Percentiles rank a stretch among this genome's conserved stretches.
Conservation (phyloP, 2,888 invertebrate genomes). For the Polietes domitor region DNA sequence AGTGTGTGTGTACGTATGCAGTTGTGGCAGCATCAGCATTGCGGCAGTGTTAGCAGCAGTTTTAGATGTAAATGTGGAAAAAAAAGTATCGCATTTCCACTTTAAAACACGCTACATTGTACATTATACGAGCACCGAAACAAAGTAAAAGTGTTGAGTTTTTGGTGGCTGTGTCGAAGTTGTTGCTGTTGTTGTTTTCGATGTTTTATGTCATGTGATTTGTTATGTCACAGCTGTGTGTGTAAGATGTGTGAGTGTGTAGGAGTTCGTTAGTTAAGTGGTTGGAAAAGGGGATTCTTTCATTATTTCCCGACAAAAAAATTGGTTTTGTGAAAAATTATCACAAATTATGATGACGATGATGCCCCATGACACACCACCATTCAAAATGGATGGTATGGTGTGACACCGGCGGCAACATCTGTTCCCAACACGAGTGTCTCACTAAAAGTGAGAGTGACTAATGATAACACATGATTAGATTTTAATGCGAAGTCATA, state of each 20-base stretch:
- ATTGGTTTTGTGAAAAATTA: slow-evolving; percentile 18
- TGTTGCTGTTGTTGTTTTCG: background rate
- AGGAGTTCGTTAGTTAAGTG: slow-evolving; percentile 17
- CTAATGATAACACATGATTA: slow-evolving; percentile 38
- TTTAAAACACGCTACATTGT: no score
- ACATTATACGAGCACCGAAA: no score
- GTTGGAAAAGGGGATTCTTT: background rate
- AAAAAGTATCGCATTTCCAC: slow-evolving; percentile 37
- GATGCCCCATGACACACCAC: no score
- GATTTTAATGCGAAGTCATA: slow-evolving; percentile 40
- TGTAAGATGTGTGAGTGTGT: background rate
- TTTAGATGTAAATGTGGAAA: background rate
- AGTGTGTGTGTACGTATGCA: background rate
- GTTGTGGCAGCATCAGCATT: background rate
- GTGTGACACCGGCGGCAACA: background rate
- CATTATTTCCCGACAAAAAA: background rate
- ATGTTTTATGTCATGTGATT: slow-evolving; percentile 55
- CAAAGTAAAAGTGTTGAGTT: slow-evolving; percentile 13
- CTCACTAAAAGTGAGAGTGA: background rate
- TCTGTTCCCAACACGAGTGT: background rate
- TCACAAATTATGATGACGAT: slow-evolving; percentile 18
- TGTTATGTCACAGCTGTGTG: slow-evolving; percentile 66
- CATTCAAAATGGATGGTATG: background rate
- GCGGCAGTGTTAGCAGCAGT: background rate
- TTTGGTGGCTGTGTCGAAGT: background rate